Evolutionary conservation across 2,888 invertebrate species (phyloP), one percentile per base, ranked within the genome.

Genomic region (Aleiodes testaceus): DNA sequence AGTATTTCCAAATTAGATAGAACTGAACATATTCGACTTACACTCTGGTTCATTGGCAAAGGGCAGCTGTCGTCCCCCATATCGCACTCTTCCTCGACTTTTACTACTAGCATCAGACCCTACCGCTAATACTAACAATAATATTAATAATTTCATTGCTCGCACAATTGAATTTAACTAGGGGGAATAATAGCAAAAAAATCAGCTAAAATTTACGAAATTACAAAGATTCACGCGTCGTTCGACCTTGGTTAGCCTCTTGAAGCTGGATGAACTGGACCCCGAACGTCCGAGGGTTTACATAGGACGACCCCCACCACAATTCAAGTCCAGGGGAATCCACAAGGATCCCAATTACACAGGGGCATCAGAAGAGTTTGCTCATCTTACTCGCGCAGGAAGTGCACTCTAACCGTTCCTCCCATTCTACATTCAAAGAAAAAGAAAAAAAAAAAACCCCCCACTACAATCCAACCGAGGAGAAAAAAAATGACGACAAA

Each of bases 191-290:
- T 59, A 14, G 7, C 14, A 9, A 36, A 14, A 20, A 44, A 44
- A 18, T 52, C 11, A 42, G 26, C 49, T 18, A 44, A 45, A 63
- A 30, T 14, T 22, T 11, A 50, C 18, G 20, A 61, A 61, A 49
- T 45, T 49, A n/a, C 20, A 18, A 44, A 18, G 20, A 47, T 44
- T 61, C 67, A 66, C 70, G 53, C 64, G 78, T 79, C 64, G 78
- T 79, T 78, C 77, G 81, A 81, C 84, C 82, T 84, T 84, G 81
- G 77, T 72, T 81, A 80, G 81, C 82, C 82, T 84, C 81, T 80
- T 81, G 85, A 86, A 85, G 85, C 85, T 85, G 86, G 86, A 86
- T 87, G 87, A 81, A 81, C 85, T 86, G 87, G 85, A 85, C 86
- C 87, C 81, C 78, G 82, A 76, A 78, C 78, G 83, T 81, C 80